phyloP scores from a whole-genome alignment of 2,797 vertebrate genomes.

The Florisuga fusca region DNA sequence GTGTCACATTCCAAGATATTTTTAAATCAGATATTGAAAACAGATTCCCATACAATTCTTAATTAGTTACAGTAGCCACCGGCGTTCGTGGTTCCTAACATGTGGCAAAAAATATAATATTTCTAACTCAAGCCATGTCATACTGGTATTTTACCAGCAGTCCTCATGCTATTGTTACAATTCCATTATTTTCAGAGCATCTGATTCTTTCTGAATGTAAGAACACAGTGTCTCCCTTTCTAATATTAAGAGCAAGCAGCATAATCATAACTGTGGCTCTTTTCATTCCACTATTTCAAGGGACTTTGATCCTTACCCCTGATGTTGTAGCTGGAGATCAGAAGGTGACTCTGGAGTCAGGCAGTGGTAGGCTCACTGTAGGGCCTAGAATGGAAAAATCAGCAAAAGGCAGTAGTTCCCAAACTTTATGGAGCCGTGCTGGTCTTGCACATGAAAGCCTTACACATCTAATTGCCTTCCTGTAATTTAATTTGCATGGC shows the following conservation, averaged over 20 bases:
- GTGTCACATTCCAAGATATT: conserved; percentile 55
- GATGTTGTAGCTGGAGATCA: background rate
- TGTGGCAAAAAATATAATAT: conserved; percentile 53
- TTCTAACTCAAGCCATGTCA: conserved; percentile 52
- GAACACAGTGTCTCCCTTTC: background rate
- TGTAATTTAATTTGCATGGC: no score
- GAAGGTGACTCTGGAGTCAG: background rate
- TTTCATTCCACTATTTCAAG: background rate
- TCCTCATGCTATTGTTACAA: conserved; percentile 59
- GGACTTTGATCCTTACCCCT: background rate
- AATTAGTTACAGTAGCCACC: conserved; percentile 59
- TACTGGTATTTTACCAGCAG: conserved; percentile 55
- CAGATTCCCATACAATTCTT: conserved; percentile 56
- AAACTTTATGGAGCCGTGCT: background rate
- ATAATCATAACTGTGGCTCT: background rate
- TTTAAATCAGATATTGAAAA: conserved; percentile 66
- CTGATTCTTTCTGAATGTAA: conserved; percentile 15
- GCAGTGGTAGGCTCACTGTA: background rate
- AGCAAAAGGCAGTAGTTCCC: background rate
- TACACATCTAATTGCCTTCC: background rate
- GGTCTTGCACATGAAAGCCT: background rate
- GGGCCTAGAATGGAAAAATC: background rate
- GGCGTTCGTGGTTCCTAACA: conserved; percentile 49
- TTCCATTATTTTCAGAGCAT: conserved; percentile 8
- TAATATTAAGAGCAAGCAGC: background rate